Evolutionary conservation across 2,113 vertebrate genomes (phyloP).

Genomic region (Petromus typicus): DNA sequence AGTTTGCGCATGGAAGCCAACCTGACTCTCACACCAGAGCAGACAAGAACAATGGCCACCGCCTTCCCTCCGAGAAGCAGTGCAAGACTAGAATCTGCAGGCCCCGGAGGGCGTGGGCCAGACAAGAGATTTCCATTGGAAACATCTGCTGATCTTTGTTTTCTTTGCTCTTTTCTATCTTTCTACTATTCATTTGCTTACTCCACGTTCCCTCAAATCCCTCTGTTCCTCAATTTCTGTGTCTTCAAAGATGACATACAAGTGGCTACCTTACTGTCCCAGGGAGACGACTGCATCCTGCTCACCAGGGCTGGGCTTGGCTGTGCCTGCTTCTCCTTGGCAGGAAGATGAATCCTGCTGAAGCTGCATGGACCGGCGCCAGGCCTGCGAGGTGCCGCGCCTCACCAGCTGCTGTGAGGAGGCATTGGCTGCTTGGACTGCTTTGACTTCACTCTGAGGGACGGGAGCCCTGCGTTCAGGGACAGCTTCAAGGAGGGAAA

Average conservation of each 20-base stretch:
- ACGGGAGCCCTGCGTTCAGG: background rate
- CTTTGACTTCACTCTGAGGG: background rate
- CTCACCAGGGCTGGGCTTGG: background rate
- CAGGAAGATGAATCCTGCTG: background rate
- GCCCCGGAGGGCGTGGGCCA: background rate
- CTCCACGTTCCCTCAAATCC: background rate
- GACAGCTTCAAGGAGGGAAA: background rate
- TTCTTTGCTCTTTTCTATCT: background rate
- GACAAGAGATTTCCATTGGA: background rate
- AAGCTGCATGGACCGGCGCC: background rate
- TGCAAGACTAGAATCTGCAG: background rate
- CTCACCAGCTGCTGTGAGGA: no score
- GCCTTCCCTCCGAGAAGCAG: background rate
- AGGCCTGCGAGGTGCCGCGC: background rate
- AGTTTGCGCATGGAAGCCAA: constrained; percentile 21
- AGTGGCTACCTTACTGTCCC: background rate
- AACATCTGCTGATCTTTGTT: background rate
- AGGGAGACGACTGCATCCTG: background rate
- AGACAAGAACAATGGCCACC: background rate
- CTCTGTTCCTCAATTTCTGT: background rate
- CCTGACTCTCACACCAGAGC: background rate
- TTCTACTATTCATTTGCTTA: background rate
- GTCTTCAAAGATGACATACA: background rate
- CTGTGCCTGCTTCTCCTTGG: background rate
- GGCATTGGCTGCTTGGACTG: background rate